A percentile compares a stretch with the other conserved stretches of the same genome.
phyloP scores from a whole-genome alignment of 2,888 invertebrate genomes.

The Dasypogon diadema region DNA sequence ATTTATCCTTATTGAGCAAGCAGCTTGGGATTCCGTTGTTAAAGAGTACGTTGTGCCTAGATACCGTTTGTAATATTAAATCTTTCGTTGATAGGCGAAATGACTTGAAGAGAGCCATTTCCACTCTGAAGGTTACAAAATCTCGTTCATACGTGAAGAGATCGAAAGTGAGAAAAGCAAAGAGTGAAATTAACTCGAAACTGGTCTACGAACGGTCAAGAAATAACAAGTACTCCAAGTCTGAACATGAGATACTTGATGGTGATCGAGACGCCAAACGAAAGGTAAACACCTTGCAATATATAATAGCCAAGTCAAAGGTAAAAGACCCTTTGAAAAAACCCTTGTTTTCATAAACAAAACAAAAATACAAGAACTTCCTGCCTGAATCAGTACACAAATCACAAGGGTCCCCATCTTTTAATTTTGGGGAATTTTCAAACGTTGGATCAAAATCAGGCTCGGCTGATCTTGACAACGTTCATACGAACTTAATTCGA shows the following conservation, averaged over 20 bases:
- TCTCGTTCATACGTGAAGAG: slow-evolving; percentile 46
- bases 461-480: too few relatives aligned
- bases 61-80: too few relatives aligned
- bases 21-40: slow-evolving; percentile 61
- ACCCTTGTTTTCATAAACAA: too few relatives aligned
- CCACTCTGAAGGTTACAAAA: slow-evolving; percentile 2
- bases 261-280: background rate
- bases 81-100: slow-evolving; percentile 58
- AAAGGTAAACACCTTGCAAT: too few relatives aligned
- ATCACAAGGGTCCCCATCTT: too few relatives aligned
- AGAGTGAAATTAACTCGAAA: slow-evolving; percentile 62
- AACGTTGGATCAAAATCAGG: too few relatives aligned
- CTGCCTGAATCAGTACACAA: too few relatives aligned
- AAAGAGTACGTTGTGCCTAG: slow-evolving; percentile 62
- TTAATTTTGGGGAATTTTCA: too few relatives aligned
- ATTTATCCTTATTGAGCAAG: slow-evolving; percentile 61
- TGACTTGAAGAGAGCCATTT: slow-evolving; percentile 59
- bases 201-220: background rate
- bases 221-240: slow-evolving; percentile 44
- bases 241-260: slow-evolving; percentile 32
- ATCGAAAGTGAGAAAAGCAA: slow-evolving; percentile 62
- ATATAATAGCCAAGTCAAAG: too few relatives aligned
- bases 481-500: too few relatives aligned
- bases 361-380: too few relatives aligned
- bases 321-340: too few relatives aligned